Conservation (phyloP, 2,888 invertebrate genomes). For the Megalurothrips usitatus region DNA sequence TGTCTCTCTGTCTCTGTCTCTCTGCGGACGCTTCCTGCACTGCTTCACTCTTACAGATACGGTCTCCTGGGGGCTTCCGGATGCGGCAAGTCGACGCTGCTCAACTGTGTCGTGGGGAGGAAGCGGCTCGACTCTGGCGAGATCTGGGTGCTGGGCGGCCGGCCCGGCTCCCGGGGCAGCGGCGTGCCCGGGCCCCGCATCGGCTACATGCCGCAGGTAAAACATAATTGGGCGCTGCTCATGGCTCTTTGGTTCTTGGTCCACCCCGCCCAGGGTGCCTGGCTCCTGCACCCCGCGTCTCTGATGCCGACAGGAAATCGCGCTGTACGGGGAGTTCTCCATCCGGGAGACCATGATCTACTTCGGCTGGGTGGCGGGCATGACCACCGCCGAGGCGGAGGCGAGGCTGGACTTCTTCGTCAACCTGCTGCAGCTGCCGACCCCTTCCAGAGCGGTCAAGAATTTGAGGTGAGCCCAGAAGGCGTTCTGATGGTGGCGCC, state of each 20-base stretch:
- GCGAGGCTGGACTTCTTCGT: constrained; percentile 69
- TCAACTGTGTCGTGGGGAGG: constrained; percentile 81
- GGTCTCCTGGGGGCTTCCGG: constrained; percentile 86
- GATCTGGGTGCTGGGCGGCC: constrained; percentile 78
- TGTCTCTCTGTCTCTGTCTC: no score
- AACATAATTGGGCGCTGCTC: no score
- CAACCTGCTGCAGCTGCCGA: constrained; percentile 56
- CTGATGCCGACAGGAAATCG: constrained; percentile 56
- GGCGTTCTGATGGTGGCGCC: background rate
- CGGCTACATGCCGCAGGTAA: constrained; percentile 86
- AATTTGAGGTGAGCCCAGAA: constrained; percentile 49
- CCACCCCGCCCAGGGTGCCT: no score
- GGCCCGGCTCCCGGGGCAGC: constrained; percentile 75
- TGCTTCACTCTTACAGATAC: constrained; percentile 57
- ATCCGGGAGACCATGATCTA: constrained; percentile 76
- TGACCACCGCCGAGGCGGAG: constrained; percentile 63
- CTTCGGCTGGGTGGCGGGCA: constrained; percentile 78
- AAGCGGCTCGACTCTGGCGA: constrained; percentile 73
- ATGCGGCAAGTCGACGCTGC: constrained; percentile 83
- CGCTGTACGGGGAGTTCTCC: constrained; percentile 71
- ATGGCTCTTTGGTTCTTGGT: no score
- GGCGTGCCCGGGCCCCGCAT: constrained; percentile 86
- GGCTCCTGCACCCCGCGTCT: no score
- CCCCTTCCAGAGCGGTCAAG: constrained; percentile 61
- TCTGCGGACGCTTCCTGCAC: no score